A percentile compares a stretch with the other conserved stretches of the same genome.
These are phyloP conservation scores for Zoanthus sociatus DNA, from an alignment of 92 coral and sea anemone genomes.

Conservation along the genomic window DNA sequence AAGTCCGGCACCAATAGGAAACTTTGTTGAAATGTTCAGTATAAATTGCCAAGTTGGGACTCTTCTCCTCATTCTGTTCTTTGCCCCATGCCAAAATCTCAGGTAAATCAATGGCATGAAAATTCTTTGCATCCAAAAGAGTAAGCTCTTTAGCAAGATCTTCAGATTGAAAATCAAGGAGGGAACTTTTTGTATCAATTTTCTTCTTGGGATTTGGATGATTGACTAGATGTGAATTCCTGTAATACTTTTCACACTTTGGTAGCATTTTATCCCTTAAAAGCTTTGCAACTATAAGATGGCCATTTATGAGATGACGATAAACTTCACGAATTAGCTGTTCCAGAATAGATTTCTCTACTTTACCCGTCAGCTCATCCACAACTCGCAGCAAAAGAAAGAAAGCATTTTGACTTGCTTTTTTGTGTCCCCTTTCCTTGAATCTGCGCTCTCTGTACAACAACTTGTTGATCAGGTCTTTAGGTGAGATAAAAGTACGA, in stretches of 20 bases:
- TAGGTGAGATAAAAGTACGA: conserved; percentile 86
- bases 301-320: conserved; percentile 89
- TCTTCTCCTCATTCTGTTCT: conserved; percentile 92
- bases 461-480: conserved; percentile 83
- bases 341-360: conserved; percentile 92
- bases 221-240: conserved; percentile 65
- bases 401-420: conserved; percentile 96
- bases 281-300: conserved; percentile 86
- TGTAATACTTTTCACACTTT: conserved; percentile 93
- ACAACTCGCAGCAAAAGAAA: conserved; percentile 89
- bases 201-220: conserved; percentile 51
- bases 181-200: conserved; percentile 54
- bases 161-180: conserved; percentile 88
- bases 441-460: conserved; percentile 96
- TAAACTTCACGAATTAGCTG: conserved; percentile 91
- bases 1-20: conserved; percentile 97
- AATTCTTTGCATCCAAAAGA: conserved; percentile 91
- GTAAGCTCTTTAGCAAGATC: conserved; percentile 92
- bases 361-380: conserved; percentile 94
- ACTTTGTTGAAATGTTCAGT: conserved; percentile 98
- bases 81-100: conserved; percentile 99
- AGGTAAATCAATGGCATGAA: conserved; percentile 92
- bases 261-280: conserved; percentile 92
- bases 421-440: conserved; percentile 90
- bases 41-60: conserved; percentile 91